A percentile compares a stretch with the other conserved stretches of the same genome.
Evolutionary conservation across 2,113 vertebrate species (phyloP).

Genomic region (Cervus canadensis): DNA sequence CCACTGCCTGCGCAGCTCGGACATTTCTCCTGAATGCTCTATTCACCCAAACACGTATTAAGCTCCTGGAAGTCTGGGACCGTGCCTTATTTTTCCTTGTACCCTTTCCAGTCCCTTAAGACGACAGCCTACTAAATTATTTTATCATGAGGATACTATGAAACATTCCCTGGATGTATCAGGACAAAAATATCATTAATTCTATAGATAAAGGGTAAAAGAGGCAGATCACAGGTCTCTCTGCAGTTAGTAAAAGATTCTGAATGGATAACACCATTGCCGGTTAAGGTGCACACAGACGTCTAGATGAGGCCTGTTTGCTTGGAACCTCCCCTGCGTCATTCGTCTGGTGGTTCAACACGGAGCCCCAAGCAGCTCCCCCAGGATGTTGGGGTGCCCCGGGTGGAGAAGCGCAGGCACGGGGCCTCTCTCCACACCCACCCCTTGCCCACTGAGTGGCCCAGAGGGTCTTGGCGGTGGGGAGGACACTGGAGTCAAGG

Average conservation of each 20-base stretch:
- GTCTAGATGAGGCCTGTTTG: background rate
- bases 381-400: rapidly evolving
- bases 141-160: background rate
- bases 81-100: background rate
- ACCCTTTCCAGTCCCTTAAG: background rate
- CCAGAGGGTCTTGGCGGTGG: background rate
- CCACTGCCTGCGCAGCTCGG: too few relatives aligned
- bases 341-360: background rate
- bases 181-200: background rate
- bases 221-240: too few relatives aligned
- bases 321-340: background rate
- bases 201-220: background rate
- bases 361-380: background rate
- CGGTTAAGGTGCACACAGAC: background rate
- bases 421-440: rapidly evolving
- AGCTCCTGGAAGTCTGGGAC: background rate
- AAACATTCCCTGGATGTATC: background rate
- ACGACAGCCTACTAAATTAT: background rate
- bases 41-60: background rate
- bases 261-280: too few relatives aligned
- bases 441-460: background rate
- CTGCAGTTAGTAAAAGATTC: too few relatives aligned
- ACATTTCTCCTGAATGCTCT: background rate
- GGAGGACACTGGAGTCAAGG: background rate
- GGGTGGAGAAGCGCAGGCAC: background rate